These are phyloP conservation scores for Chlamydotis undulata DNA, from an alignment of 2,113 vertebrate genomes.

Conservation along the genomic window DNA sequence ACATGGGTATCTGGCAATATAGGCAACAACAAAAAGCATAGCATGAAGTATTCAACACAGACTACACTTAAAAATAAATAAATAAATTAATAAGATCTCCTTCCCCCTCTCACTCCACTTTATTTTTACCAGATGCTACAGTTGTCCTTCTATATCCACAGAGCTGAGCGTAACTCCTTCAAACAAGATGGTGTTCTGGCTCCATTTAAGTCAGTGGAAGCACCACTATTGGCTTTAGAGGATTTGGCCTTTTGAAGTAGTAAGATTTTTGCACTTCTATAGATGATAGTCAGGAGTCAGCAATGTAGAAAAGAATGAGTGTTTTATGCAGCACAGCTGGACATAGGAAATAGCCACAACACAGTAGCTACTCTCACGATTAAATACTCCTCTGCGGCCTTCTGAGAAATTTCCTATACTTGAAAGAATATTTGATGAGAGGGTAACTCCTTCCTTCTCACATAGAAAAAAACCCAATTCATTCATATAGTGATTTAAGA, in stretches of 20 bases:
- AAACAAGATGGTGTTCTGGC: not conserved
- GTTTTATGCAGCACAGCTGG: not conserved
- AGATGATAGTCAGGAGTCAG: not conserved
- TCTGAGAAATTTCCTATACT: not conserved
- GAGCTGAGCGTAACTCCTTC: not conserved
- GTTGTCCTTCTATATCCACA: not conserved
- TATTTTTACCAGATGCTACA: not conserved
- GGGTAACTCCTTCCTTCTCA: not conserved
- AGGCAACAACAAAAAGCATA: not conserved
- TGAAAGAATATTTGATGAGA: not conserved
- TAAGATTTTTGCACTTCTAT: not conserved
- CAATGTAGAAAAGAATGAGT: not conserved
- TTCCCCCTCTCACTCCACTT: rapidly evolving
- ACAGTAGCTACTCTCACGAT: not conserved
- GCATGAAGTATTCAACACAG: not conserved
- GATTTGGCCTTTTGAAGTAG: not conserved
- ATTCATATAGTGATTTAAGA: not conserved
- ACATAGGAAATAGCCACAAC: not conserved
- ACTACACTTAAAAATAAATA: not conserved
- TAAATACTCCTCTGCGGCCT: not conserved
- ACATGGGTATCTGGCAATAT: not conserved
- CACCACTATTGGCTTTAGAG: not conserved
- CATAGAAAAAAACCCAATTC: not conserved
- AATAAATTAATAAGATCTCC: not conserved
- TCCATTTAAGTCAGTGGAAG: not conserved